Evolutionary conservation across 2,797 vertebrate species (phyloP).

Genomic region (Acridotheres tristis): DNA sequence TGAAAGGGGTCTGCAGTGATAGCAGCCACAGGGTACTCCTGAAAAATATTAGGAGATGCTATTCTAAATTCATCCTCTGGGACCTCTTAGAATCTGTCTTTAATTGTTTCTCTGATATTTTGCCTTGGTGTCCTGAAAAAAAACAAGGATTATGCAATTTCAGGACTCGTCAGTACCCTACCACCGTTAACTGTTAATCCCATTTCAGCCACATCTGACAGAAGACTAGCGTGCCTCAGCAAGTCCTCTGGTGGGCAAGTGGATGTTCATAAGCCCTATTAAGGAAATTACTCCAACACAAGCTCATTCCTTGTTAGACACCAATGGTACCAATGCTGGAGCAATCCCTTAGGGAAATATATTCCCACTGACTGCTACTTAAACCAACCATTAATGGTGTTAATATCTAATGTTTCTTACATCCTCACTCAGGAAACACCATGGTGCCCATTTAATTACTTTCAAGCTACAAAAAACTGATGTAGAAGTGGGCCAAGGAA

Average conservation of each 20-base stretch:
- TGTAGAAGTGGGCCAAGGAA: not conserved
- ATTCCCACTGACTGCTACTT: not conserved
- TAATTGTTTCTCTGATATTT: not conserved
- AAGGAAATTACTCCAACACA: not conserved
- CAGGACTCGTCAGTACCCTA: not conserved
- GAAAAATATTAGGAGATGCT: not conserved
- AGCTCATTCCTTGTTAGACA: not conserved
- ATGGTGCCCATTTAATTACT: not conserved
- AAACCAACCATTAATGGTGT: not conserved
- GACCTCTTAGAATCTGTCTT: not conserved
- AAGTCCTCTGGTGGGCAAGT: not conserved
- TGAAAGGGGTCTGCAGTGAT: not conserved
- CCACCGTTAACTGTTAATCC: not conserved
- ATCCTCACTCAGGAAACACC: not conserved
- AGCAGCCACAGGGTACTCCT: not conserved
- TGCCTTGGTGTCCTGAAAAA: not conserved
- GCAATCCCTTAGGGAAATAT: not conserved
- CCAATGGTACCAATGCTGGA: not conserved
- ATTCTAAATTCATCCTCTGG: not conserved
- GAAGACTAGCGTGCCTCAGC: not conserved
- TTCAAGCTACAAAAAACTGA: not conserved
- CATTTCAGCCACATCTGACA: not conserved
- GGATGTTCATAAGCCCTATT: not conserved
- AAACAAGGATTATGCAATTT: not conserved
- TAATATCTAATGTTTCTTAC: not conserved